These are phyloP conservation scores for Luscinia megarhynchos DNA, from an alignment of 2,797 vertebrate species.

Conservation along the genomic window DNA sequence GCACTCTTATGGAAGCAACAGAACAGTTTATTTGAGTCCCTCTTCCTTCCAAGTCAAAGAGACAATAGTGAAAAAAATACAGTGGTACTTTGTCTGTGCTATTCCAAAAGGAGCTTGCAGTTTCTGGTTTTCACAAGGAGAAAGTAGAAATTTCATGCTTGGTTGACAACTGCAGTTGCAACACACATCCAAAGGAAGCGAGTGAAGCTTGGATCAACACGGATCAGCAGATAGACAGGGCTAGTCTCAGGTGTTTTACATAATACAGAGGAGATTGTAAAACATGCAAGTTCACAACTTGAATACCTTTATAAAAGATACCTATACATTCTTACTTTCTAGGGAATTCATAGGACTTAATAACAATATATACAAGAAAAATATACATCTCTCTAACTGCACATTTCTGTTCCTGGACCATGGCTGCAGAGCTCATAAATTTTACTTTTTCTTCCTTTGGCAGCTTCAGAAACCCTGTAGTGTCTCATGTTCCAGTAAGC, in stretches of 20 bases:
- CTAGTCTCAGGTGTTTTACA: background rate
- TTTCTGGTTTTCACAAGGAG: background rate
- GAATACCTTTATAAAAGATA: background rate
- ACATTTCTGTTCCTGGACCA: background rate
- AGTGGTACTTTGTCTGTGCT: background rate
- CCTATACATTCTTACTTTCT: background rate
- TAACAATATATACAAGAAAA: background rate
- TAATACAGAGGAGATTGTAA: background rate
- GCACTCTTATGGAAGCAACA: background rate
- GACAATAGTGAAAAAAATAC: background rate
- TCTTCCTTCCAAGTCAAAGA: background rate
- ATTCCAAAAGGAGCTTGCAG: background rate
- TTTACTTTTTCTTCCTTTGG: background rate
- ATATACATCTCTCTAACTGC: background rate
- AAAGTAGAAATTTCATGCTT: background rate
- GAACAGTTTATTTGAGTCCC: background rate
- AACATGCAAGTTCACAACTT: background rate
- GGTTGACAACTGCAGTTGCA: background rate
- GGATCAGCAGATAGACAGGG: background rate
- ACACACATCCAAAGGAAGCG: background rate
- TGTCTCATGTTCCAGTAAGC: background rate
- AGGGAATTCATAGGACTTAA: background rate
- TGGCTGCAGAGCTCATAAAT: background rate
- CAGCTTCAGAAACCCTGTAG: conserved; percentile 19
- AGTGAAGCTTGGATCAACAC: background rate